These are phyloP conservation scores for Thymelicus lineola DNA, from an alignment of 2,888 invertebrate genomes.

Conservation along the genomic window DNA sequence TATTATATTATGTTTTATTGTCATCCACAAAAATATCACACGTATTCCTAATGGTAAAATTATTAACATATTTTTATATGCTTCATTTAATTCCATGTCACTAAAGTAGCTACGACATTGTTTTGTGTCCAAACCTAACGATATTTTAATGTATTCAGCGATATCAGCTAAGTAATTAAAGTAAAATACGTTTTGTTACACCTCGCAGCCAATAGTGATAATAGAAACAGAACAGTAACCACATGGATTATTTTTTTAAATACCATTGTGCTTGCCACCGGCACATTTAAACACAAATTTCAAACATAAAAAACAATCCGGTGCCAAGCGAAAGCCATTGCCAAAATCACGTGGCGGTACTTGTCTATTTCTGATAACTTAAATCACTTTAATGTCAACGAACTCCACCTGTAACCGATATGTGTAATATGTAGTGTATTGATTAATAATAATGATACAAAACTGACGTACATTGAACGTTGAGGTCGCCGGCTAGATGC, in stretches of 20 bases:
- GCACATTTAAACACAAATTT: constrained; percentile 32
- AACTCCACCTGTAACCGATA: constrained; percentile 30
- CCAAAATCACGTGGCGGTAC: constrained; percentile 35
- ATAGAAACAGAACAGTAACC: not conserved
- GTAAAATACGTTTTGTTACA: not conserved
- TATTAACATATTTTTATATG: constrained; percentile 17
- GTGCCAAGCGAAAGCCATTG: constrained; percentile 34
- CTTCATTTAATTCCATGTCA: not conserved
- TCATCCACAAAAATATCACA: too few species aligned
- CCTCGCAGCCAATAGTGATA: constrained; percentile 1
- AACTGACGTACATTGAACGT: constrained; percentile 39
- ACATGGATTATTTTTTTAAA: not conserved
- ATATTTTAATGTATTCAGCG: constrained; percentile 18
- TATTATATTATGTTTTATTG: too few species aligned
- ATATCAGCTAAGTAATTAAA: constrained; percentile 3
- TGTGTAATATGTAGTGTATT: constrained; percentile 18
- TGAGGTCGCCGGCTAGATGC: constrained; percentile 46
- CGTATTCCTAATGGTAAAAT: not conserved
- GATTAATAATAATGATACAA: constrained; percentile 37
- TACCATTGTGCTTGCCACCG: not conserved
- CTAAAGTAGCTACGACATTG: not conserved
- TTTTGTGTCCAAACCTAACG: not conserved
- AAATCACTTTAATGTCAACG: constrained; percentile 34
- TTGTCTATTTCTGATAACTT: constrained; percentile 37
- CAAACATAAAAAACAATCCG: constrained; percentile 27